Percentiles rank a stretch among this genome's conserved stretches.
Conservation (phyloP, 2,888 invertebrate genomes). For the Electrophaes corylata region DNA sequence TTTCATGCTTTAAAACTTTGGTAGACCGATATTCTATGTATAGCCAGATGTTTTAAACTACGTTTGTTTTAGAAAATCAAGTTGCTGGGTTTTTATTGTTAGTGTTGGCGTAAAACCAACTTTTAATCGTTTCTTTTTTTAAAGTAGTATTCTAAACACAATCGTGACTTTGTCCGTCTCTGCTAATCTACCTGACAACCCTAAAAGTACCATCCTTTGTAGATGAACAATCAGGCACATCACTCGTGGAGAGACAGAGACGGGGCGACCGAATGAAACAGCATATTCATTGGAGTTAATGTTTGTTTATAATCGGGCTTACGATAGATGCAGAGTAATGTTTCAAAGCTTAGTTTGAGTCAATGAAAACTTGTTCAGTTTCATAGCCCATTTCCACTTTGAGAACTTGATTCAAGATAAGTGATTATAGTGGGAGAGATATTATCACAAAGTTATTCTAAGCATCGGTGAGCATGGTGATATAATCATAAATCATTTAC, state of each 20-base stretch:
- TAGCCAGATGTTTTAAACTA: too few relatives aligned
- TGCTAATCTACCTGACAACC: not conserved
- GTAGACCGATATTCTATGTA: too few relatives aligned
- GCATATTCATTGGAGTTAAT: not conserved
- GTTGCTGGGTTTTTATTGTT: too few relatives aligned
- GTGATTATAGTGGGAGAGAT: not conserved
- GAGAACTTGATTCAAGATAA: not conserved
- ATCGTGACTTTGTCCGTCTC: not conserved
- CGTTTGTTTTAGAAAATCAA: too few relatives aligned
- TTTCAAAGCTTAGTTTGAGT: conserved; percentile 11
- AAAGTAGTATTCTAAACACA: too few relatives aligned
- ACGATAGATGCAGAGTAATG: not conserved
- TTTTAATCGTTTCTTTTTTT: too few relatives aligned
- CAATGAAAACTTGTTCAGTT: conserved; percentile 4
- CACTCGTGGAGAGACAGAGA: not conserved
- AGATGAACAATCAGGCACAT: not conserved
- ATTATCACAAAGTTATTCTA: not conserved
- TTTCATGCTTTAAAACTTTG: too few relatives aligned
- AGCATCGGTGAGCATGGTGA: too few relatives aligned
- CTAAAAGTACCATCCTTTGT: not conserved
- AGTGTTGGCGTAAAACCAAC: too few relatives aligned
- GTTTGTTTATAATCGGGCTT: not conserved
- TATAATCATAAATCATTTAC: too few relatives aligned
- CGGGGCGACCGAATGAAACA: not conserved
- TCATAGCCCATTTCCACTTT: conserved; percentile 6